phyloP scores from a whole-genome alignment of 2,113 vertebrate genomes.

The Hydrolagus affinis region DNA sequence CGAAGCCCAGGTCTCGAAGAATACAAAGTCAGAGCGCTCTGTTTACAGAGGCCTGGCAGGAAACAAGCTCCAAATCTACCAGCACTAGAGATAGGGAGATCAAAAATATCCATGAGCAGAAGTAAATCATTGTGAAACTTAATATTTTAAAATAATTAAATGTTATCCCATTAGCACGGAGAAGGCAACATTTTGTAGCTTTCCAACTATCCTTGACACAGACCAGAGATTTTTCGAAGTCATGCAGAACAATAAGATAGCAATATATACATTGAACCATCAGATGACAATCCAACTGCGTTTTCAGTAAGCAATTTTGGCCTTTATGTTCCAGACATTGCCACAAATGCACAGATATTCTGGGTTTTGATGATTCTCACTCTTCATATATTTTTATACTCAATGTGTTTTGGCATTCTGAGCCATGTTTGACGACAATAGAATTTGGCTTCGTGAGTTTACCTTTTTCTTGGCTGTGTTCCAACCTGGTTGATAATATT shows the following conservation, averaged over 20 bases:
- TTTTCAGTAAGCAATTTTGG: background rate
- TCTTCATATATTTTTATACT: background rate
- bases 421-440: conserved; percentile 24
- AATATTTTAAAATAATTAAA: no score
- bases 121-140: background rate
- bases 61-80: conserved; percentile 93
- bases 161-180: no score
- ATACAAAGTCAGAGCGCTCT: conserved; percentile 79
- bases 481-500: conserved; percentile 76
- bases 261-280: no score
- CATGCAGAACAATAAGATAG: no score
- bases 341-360: background rate
- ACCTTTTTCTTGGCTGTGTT: conserved; percentile 82
- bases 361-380: background rate
- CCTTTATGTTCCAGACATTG: background rate
- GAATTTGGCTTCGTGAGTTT: conserved; percentile 32
- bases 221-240: no score
- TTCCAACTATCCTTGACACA: no score
- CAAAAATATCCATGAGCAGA: background rate
- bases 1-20: conserved; percentile 81
- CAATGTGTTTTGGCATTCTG: background rate
- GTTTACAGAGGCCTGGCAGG: conserved; percentile 87
- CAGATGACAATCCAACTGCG: background rate
- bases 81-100: conserved; percentile 53
- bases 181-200: no score